phyloP scores from a whole-genome alignment of 2,797 vertebrate species.

The Pantherophis vulpinus region DNA sequence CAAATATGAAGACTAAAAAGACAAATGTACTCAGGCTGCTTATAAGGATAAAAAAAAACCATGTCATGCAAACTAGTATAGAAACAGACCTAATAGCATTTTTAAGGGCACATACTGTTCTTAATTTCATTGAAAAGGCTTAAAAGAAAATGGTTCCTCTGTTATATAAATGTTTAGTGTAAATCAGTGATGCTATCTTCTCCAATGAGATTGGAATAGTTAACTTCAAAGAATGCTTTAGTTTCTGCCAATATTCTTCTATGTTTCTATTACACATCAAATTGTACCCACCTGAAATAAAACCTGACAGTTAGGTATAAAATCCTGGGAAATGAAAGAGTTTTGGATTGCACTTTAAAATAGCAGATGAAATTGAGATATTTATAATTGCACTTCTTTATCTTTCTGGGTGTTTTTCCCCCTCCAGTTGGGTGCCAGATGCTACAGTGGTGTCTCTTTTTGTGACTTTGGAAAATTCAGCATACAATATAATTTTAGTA shows the following conservation, averaged over 20 bases:
- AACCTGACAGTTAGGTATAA: not conserved
- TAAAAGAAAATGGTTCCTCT: not conserved
- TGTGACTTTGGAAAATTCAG: not conserved
- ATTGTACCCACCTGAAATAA: not conserved
- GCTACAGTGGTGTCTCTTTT: not conserved
- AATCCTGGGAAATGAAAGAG: not conserved
- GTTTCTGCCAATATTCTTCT: not conserved
- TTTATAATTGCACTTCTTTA: not conserved
- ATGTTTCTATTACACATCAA: not conserved
- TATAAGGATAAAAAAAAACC: not conserved
- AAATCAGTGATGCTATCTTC: not conserved
- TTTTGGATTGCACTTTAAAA: not conserved
- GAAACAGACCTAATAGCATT: not conserved
- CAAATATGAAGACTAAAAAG: not conserved
- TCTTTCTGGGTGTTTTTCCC: not conserved
- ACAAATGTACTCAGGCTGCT: not conserved
- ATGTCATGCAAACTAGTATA: not conserved
- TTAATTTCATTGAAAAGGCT: not conserved
- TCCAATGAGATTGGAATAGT: not conserved
- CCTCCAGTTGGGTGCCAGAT: not conserved
- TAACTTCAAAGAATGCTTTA: not conserved
- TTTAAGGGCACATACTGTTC: not conserved
- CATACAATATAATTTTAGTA: not conserved
- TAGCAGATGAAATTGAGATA: not conserved
- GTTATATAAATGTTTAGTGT: not conserved